Evolutionary conservation across 1,140 invertebrate species (phyloP).

Genomic region (Drosophila willistoni): DNA sequence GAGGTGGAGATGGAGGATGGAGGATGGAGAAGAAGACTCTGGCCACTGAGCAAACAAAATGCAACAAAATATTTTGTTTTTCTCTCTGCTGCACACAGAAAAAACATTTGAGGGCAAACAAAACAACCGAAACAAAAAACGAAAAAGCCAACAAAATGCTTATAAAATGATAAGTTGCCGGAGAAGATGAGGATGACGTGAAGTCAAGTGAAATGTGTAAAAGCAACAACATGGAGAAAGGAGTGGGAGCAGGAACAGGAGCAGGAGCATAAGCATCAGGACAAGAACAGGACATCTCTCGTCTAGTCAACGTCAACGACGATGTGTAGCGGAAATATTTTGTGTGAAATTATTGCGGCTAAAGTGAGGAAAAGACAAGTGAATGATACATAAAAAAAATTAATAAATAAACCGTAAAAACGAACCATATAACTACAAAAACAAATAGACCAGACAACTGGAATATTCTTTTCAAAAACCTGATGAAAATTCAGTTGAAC

Average conservation of each 20-base stretch:
- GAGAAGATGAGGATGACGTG: constrained; percentile 51
- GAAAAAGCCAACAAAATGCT: constrained; percentile 58
- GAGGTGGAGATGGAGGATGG: neutral
- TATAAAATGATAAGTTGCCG: constrained; percentile 75
- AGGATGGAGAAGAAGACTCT: neutral
- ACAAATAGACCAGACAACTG: neutral
- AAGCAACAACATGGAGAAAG: constrained; percentile 22
- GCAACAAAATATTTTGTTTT: constrained; percentile 78
- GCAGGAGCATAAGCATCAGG: constrained; percentile 5
- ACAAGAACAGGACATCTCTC: constrained; percentile 35
- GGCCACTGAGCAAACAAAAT: constrained; percentile 54
- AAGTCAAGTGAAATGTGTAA: constrained; percentile 76
- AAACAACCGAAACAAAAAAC: constrained; percentile 28
- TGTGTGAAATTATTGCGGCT: constrained; percentile 69
- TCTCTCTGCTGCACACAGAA: constrained; percentile 45
- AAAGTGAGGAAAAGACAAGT: constrained; percentile 24
- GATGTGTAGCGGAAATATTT: constrained; percentile 74
- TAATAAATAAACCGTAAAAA: neutral
- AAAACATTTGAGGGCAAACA: constrained; percentile 42
- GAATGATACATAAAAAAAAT: neutral
- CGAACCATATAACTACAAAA: neutral
- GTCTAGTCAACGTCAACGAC: constrained; percentile 57
- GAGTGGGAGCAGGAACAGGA: neutral
- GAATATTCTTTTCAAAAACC: no score
- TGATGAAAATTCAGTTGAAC: no score